Conservation (phyloP, 2,888 invertebrate species). For the Stratiomys singularior region DNA sequence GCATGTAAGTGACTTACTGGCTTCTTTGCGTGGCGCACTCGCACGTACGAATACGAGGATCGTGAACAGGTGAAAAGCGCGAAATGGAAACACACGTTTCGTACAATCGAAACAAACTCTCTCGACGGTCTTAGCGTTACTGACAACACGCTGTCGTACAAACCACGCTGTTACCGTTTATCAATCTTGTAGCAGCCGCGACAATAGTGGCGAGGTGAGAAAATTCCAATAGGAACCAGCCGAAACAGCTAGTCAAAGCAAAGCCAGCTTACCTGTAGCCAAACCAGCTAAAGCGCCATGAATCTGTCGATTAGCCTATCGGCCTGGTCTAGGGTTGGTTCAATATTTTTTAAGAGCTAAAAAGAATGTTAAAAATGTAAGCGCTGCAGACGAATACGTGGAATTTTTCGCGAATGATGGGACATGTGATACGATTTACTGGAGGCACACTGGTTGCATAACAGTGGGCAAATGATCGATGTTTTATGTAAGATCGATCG, state of each 20-base stretch:
- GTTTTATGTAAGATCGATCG: too few species aligned
- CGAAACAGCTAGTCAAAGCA: conserved; percentile 6
- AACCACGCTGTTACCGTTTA: conserved; percentile 48
- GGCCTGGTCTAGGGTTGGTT: conserved; percentile 17
- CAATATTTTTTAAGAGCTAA: background rate
- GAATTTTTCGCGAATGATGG: too few species aligned
- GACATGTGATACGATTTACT: too few species aligned
- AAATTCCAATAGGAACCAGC: conserved; percentile 47
- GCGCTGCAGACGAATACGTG: background rate
- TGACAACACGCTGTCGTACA: conserved; percentile 47
- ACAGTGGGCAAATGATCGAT: too few species aligned
- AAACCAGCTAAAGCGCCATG: background rate
- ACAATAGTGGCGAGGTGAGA: conserved; percentile 47
- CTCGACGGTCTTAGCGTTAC: conserved; percentile 51
- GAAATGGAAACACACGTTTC: conserved; percentile 40
- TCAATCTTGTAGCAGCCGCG: conserved; percentile 44
- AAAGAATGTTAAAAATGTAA: background rate
- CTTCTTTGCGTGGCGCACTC: background rate
- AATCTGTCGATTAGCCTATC: background rate
- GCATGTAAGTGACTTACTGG: background rate
- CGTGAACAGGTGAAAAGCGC: conserved; percentile 38
- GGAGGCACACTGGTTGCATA: too few species aligned
- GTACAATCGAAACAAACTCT: conserved; percentile 48
- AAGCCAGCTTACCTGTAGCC: background rate
- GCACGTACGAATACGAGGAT: background rate